A percentile compares a stretch with the other conserved stretches of the same genome.
Conservation (phyloP, 1,140 invertebrate species). For the Antheraea pernyi region DNA sequence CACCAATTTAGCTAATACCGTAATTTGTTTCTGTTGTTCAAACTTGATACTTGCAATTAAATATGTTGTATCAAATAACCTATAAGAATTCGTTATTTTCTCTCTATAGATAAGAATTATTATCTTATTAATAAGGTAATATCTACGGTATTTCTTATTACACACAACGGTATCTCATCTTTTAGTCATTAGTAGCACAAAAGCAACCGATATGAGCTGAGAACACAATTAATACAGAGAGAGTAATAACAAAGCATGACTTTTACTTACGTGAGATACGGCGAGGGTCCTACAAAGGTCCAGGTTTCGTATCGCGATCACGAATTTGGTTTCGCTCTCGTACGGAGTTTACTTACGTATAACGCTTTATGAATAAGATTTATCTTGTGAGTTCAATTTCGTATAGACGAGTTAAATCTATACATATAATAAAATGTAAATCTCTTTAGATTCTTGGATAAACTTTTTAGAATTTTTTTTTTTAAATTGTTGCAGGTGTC, state of each 20-base stretch:
- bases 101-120: too few relatives aligned
- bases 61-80: too few relatives aligned
- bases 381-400: too few relatives aligned
- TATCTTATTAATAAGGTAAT: not conserved
- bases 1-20: too few relatives aligned
- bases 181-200: conserved; percentile 34
- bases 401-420: too few relatives aligned
- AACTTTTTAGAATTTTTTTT: too few relatives aligned
- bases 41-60: too few relatives aligned
- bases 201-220: conserved; percentile 34
- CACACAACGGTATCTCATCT: conserved; percentile 24
- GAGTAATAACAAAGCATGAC: conserved; percentile 42
- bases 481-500: too few relatives aligned
- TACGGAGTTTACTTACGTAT: not conserved
- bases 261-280: conserved; percentile 25
- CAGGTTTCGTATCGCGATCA: not conserved
- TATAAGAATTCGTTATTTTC: too few relatives aligned
- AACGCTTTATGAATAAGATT: not conserved
- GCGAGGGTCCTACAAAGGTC: not conserved
- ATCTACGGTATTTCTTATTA: not conserved
- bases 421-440: too few relatives aligned
- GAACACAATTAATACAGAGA: conserved; percentile 36
- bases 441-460: too few relatives aligned
- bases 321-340: not conserved
- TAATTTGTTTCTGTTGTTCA: too few relatives aligned